Evolutionary conservation across 1,140 invertebrate genomes (phyloP).

Genomic region (Cydia splendana): DNA sequence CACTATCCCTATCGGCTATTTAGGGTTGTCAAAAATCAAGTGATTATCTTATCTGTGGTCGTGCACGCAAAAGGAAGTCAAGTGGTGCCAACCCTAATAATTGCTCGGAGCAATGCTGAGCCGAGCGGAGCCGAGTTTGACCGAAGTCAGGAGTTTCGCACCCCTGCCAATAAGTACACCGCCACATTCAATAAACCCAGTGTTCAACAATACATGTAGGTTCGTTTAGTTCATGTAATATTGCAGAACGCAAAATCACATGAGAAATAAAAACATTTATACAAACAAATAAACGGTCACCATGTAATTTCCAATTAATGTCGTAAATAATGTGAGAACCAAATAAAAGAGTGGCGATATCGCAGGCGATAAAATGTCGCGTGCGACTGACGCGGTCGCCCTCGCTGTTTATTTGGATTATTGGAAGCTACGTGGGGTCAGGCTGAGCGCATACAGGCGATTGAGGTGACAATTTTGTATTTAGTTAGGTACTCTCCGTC

Average conservation of each 20-base stretch:
- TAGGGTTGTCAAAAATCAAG: too few relatives aligned
- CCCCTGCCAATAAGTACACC: too few relatives aligned
- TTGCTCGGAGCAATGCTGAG: too few relatives aligned
- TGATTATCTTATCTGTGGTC: too few relatives aligned
- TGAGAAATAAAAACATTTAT: not conserved
- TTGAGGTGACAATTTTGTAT: not conserved
- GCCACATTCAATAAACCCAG: too few relatives aligned
- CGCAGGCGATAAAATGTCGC: constrained; percentile 62
- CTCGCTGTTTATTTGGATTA: constrained; percentile 47
- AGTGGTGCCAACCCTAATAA: too few relatives aligned
- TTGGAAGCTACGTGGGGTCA: constrained; percentile 35
- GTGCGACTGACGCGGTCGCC: constrained; percentile 54
- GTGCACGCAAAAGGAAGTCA: too few relatives aligned
- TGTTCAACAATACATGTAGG: too few relatives aligned
- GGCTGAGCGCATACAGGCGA: not conserved
- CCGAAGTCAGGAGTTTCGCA: too few relatives aligned
- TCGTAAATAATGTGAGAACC: constrained; percentile 24
- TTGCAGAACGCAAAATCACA: not conserved
- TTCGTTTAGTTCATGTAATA: not conserved
- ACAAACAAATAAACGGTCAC: constrained; percentile 38
- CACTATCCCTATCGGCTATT: too few relatives aligned
- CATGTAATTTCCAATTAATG: constrained; percentile 24
- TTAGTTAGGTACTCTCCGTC: not conserved
- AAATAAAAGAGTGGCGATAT: constrained; percentile 48
- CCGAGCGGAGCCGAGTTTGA: too few relatives aligned